Base-by-base conservation (phyloP, 2,888 invertebrate species). In the Gibbula magus region DNA sequence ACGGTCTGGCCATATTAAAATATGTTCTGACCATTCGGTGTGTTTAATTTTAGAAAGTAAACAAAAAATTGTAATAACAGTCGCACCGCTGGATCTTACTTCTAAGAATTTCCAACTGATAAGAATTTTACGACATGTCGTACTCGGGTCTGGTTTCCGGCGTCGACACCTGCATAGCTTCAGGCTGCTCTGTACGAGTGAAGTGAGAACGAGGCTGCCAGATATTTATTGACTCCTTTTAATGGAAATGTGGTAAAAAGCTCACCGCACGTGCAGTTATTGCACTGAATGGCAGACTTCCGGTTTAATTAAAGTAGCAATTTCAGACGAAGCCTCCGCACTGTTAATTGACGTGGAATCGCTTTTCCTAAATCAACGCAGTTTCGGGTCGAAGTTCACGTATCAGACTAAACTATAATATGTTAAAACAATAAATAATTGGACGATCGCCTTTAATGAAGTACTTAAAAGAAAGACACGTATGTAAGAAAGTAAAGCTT, bases 191-290 rank as follows among this genome's bases (percentile, higher is more conserved):
- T 70, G 70, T 20, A 16, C 70, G 70, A 70, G 39, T 35, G 35
- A 35, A 32, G 35, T 70, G 13, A 70, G 70, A 70, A 32, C 70
- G 39, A 70, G 70, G 39, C 70, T 70, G 70, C 39, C 70, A 35
- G 70, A 70, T 70, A 70, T 70, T 70, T 70, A 70, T 70, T 70
- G 70, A 70, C 70, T 70, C 70, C 70, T 70, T 70, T 70, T 70
- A 70, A 70, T 70, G 70, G 35, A 70, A 70, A 70, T 35, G 39
- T 20, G 32, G 70, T 35, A 70, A 70, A 70, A 70, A 70, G 39
- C 32, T 35, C 32, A 20, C 13, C 70, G 39, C 70, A 70, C 70
- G 70, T 70, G 70, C 70, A 70, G 70, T 70, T 70, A 70, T 70
- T 70, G 70, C 70, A 70, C 70, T 35, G 39, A 70, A 70, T 35